Base-by-base conservation (phyloP, 1,140 invertebrate genomes). In the Panagrolaimus sp. region DNA sequence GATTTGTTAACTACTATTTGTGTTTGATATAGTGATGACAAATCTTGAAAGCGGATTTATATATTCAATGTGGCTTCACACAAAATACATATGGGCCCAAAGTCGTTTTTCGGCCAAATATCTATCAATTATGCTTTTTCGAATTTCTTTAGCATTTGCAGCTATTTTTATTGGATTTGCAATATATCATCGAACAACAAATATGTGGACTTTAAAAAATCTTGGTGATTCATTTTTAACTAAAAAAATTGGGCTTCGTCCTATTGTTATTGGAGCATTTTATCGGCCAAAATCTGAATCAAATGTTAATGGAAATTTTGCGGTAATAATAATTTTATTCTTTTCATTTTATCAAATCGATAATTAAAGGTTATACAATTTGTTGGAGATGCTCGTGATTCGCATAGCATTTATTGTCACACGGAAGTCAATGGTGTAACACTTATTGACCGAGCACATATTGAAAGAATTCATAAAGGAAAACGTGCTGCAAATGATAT, bases 121-220 rank as follows among this genome's bases (percentile, higher is more conserved):
- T 57, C 20, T 57, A 20, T 25, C 51, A 4, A 16, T 20, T 23
- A 27, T 57, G 14, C 8, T 57, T 57, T 57, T 57, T 27, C 51
- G 51, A 11, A 20, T 57, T 57, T 57, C 51, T n/a, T 27, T 57
- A 11, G 27, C 27, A 9, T 25, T 57, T 20, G 51, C 51, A 20
- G 51, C 51, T 57, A 25, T 64, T 16, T n/a, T 75, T 9, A 62
- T 46, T 16, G 79, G 78, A 9, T 74, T 75, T 65, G 69, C 79
- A n/a, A 70, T 82, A 44, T 81, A 81, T 46, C 72, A 83, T 51
- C 68, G 79, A 38, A 81, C 81, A 16, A 81, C 82, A 42, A 81
- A 81, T 25, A 72, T 81, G 72, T 82, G 80, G 80, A 64, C 80
- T 20, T 65, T 82, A 67, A 82, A 82, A 64, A 82, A 82, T 68